Base-by-base conservation (phyloP, 2,113 vertebrate species). In the Mustelus asterias region DNA sequence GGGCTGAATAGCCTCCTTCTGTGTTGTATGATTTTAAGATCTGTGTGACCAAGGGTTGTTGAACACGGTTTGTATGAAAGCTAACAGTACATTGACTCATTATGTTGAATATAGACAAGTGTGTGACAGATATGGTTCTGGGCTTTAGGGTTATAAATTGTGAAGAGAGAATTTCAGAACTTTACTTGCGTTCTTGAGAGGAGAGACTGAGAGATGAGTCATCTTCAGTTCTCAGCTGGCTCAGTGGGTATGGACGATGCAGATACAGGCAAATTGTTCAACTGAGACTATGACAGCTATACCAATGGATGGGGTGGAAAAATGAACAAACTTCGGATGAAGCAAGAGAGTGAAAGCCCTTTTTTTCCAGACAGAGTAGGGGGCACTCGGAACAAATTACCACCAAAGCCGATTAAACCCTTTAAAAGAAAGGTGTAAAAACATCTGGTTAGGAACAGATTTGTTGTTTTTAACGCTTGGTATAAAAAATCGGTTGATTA, bases 401-500 rank as follows among this genome's bases (percentile, higher is more conserved):
- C 48, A 90, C 88, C 54, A 18, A 80, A 69, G 65, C 65, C 37
- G 70, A 94, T 94, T 69, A 70, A 70, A 37, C 70, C 92, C 92
- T 94, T 94, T 14, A 69, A 94, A 70, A 69, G 20, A 94, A 69
- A 69, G 63, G 44, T 94, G 65, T 67, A 69, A 70, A 94, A 94
- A 94, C 65, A 94, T 94, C 37, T 69, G 92, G 63, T 70, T 94
- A 41, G 65, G n/a, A 70, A 69, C 37, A 41, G 63, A 44, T 41
- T 94, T 94, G 92, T 69, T 69, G 20, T 94, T 69, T 44, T 69
- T 22, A 41, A 29, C 1, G 63, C 11, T 89, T 89, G 54, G 54
- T 89, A 26, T 58, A 60, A 29, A 29, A 58, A 48, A 86, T 86
- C 5, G 41, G 41, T 44, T 29, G 22, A 58, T 89, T 89, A 33